These are phyloP conservation scores for Anoncus sp. DNA, from an alignment of 2,888 invertebrate species.

Conservation along the genomic window DNA sequence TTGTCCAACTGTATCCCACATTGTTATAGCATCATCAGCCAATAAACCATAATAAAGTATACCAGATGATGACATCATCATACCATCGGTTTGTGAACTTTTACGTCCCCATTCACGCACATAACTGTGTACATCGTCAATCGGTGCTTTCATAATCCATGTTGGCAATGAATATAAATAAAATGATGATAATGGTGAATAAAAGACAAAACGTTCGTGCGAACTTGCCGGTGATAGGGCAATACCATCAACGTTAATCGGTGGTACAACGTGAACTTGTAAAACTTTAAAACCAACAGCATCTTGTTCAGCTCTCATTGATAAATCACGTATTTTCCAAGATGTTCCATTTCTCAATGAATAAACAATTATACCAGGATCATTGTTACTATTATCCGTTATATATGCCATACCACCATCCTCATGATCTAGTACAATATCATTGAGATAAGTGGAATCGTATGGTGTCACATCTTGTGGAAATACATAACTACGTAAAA, in stretches of 20 bases:
- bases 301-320: constrained; percentile 87
- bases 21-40: constrained; percentile 88
- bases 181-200: constrained; percentile 88
- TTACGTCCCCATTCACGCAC: constrained; percentile 87
- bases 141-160: constrained; percentile 85
- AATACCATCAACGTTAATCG: constrained; percentile 89
- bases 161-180: constrained; percentile 88
- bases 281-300: constrained; percentile 87
- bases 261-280: constrained; percentile 85
- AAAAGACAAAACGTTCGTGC: constrained; percentile 84
- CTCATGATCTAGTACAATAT: constrained; percentile 89
- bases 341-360: constrained; percentile 87
- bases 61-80: constrained; percentile 90
- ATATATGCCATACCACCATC: constrained; percentile 89
- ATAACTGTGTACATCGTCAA: constrained; percentile 79
- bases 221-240: constrained; percentile 86
- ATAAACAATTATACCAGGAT: constrained; percentile 90
- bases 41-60: constrained; percentile 89
- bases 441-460: constrained; percentile 87
- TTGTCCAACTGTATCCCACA: constrained; percentile 87
- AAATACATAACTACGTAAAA: constrained; percentile 85
- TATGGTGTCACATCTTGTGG: constrained; percentile 86
- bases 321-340: constrained; percentile 89
- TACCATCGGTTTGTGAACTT: constrained; percentile 89
- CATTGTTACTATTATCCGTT: constrained; percentile 88